Evolutionary conservation across 2,888 invertebrate species (phyloP), one percentile per base, ranked within the genome.

Genomic region (Neoitamus cyanurus): DNA sequence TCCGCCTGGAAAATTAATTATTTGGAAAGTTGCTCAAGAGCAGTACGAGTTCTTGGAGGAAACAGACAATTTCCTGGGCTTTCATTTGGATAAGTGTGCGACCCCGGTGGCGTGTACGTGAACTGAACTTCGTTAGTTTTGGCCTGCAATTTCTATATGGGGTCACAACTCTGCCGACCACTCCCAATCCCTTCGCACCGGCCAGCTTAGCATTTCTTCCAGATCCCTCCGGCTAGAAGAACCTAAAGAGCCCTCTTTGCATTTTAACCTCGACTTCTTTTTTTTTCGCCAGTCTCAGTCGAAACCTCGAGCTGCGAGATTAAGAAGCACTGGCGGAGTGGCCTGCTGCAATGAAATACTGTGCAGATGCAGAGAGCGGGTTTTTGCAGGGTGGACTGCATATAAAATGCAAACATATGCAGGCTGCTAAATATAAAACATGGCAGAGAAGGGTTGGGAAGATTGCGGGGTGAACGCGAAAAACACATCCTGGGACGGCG

Each of bases 1-100:
- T 46, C 75, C 75, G 75, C 42, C 42, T 42, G 42, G 75, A 75
- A 75, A 75, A 75, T 75, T 75, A 75, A 75, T 75, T 75, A 75
- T 75, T 75, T 75, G 25, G 37, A 75, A 75, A 75, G 13, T 75
- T 37, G 7, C 73, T 13, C 73, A n/a, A 34, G 28, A 42, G 42
- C 42, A 75, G 28, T 75, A 20, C 6, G 58, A 58, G 2, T 6
- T 58, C n/a, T 25, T 37, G 25, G 28, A 75, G 75, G 42, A 42
- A 75, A 75, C 42, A 75, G 75, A 75, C 75, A 46, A 75, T 75
- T 75, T 75, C n/a, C 46, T 37, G 42, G 30, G 34, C n/a, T 37
- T 42, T 25, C 13, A 75, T 75, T 75, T 42, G 75, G 73, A 34
- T 73, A 4, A 73, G 73, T 73, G 15, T 73, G 37, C 73, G 73